Evolutionary conservation across 2,888 invertebrate species (phyloP).

Genomic region (Alsophila aescularia): DNA sequence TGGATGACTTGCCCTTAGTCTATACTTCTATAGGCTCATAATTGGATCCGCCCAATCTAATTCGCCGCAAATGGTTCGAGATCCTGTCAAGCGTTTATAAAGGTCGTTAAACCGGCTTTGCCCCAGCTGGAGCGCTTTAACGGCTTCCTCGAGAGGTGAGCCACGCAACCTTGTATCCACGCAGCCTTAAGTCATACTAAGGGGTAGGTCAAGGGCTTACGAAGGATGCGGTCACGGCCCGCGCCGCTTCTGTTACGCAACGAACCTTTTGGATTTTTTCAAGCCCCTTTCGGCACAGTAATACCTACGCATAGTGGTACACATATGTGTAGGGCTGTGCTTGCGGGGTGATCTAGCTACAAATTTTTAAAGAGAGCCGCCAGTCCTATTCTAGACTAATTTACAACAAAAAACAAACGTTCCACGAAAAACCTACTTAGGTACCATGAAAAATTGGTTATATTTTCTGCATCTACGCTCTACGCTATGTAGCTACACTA

Average conservation of each 20-base stretch:
- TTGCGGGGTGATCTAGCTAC: no score
- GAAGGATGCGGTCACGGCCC: slow-evolving; percentile 40
- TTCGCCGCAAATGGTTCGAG: background rate
- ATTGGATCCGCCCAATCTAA: slow-evolving; percentile 2
- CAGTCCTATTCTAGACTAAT: no score
- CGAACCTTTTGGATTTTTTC: background rate
- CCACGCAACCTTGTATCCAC: slow-evolving; percentile 27
- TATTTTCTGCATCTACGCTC: no score
- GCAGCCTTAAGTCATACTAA: background rate
- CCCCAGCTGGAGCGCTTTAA: slow-evolving; percentile 47
- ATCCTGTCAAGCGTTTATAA: background rate
- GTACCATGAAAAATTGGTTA: no score
- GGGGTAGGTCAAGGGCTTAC: slow-evolving; percentile 49
- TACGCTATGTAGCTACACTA: no score
- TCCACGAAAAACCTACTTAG: no score
- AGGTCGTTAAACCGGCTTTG: slow-evolving; percentile 1
- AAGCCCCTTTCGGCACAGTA: background rate
- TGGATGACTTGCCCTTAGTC: no score
- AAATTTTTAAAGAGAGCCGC: no score
- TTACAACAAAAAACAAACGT: no score
- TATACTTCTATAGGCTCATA: background rate
- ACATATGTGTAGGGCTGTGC: no score
- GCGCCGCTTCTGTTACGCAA: background rate
- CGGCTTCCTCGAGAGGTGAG: slow-evolving; percentile 56
- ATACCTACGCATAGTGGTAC: background rate